phyloP scores from a whole-genome alignment of 2,888 invertebrate genomes.

The Busseola fusca region DNA sequence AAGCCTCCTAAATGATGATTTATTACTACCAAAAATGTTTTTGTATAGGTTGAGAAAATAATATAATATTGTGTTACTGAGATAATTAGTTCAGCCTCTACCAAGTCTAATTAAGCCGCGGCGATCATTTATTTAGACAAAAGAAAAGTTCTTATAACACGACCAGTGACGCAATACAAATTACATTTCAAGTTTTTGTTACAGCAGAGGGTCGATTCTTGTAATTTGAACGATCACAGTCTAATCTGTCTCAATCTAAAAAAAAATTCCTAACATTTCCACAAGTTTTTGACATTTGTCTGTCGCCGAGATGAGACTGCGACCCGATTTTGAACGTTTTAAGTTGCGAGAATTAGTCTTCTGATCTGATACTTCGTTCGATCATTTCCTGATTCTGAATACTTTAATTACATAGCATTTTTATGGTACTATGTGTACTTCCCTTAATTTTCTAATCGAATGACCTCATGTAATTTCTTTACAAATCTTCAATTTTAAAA shows the following conservation, averaged over 20 bases:
- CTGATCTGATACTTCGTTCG: neutral
- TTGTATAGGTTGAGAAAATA: slow-evolving; percentile 47
- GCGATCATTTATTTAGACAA: slow-evolving; percentile 43
- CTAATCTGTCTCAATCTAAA: too few species aligned
- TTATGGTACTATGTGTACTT: neutral
- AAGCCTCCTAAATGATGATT: slow-evolving; percentile 48
- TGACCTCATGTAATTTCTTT: neutral
- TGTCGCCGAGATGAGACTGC: too few species aligned
- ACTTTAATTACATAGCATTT: neutral
- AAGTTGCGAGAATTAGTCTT: too few species aligned
- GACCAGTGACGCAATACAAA: slow-evolving; percentile 20
- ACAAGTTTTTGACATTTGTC: too few species aligned
- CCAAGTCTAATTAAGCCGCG: slow-evolving; percentile 53
- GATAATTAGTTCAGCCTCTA: slow-evolving; percentile 57
- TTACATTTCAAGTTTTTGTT: slow-evolving; percentile 31
- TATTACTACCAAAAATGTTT: slow-evolving; percentile 53
- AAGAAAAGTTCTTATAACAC: slow-evolving; percentile 23
- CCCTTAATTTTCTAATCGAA: neutral
- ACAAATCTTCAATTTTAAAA: neutral
- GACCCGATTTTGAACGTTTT: too few species aligned
- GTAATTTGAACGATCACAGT: too few species aligned
- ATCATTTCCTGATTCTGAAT: slow-evolving; percentile 6
- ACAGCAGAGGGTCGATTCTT: neutral
- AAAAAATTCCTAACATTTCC: too few species aligned
- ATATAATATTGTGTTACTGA: slow-evolving; percentile 52